A percentile compares a stretch with the other conserved stretches of the same genome.
These are phyloP conservation scores for Bombylius major DNA, from an alignment of 2,888 invertebrate genomes.

Conservation along the genomic window DNA sequence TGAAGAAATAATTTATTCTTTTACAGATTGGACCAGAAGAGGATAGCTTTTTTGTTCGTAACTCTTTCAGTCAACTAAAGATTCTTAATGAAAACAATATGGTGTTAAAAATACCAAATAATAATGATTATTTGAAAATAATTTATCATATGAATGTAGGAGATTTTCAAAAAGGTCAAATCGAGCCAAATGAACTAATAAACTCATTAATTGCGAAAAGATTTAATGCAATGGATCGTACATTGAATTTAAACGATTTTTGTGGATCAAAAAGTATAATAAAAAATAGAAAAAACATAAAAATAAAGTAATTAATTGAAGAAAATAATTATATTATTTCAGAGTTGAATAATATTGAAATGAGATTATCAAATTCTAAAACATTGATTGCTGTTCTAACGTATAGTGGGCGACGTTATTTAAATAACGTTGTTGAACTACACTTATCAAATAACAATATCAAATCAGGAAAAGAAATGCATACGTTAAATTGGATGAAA, in stretches of 20 bases:
- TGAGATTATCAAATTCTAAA: slow-evolving; percentile 6
- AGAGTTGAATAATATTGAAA: slow-evolving; percentile 7
- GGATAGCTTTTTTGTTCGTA: slow-evolving; percentile 14
- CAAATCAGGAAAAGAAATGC: slow-evolving; percentile 9
- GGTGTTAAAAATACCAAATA: neutral
- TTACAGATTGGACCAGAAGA: slow-evolving; percentile 1
- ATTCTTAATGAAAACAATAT: slow-evolving; percentile 6
- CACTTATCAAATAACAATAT: slow-evolving; percentile 10
- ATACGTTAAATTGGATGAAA: slow-evolving; percentile 9
- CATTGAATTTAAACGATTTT: slow-evolving; percentile 12
- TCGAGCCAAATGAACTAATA: slow-evolving; percentile 10
- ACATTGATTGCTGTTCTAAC: slow-evolving; percentile 6
- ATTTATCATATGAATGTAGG: slow-evolving; percentile 11
- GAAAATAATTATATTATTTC: neutral
- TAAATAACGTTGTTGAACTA: slow-evolving; percentile 9
- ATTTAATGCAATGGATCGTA: slow-evolving; percentile 11
- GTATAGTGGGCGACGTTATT: slow-evolving; percentile 6
- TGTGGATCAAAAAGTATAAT: slow-evolving; percentile 1
- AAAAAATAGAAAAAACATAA: neutral
- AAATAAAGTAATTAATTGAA: neutral
- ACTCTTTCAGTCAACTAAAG: slow-evolving; percentile 10
- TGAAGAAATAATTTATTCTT: neutral
- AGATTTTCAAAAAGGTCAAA: slow-evolving; percentile 10
- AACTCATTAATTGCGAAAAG: slow-evolving; percentile 1
- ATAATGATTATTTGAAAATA: slow-evolving; percentile 2